Percentiles rank a stretch among this genome's conserved stretches.
Evolutionary conservation across 2,888 invertebrate species (phyloP).

Genomic region (Polyploca ridens): DNA sequence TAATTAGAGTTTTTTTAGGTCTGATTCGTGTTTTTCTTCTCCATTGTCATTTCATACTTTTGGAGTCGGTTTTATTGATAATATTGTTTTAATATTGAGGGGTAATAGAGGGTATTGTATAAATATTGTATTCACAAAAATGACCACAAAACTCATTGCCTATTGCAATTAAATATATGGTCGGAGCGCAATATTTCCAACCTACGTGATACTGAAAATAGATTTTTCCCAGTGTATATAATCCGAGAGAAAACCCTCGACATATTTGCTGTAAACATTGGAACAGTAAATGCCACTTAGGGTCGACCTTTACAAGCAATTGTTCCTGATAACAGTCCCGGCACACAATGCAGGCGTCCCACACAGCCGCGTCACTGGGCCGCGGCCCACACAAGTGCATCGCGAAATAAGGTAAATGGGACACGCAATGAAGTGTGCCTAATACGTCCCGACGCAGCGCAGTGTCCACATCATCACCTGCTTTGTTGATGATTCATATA

Average conservation of each 20-base stretch:
- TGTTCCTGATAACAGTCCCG: conserved; percentile 1
- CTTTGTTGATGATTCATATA: conserved; percentile 11
- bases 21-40: too few relatives aligned
- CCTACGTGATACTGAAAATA: not conserved
- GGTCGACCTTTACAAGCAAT: conserved; percentile 6
- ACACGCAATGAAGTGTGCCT: conserved; percentile 43
- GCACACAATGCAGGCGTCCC: conserved; percentile 6
- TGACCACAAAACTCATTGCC: too few relatives aligned
- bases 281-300: conserved; percentile 5
- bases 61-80: too few relatives aligned
- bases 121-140: not conserved
- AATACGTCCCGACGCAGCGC: conserved; percentile 43
- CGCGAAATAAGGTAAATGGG: conserved; percentile 55
- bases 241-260: not conserved
- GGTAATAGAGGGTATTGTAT: too few relatives aligned
- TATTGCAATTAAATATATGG: too few relatives aligned
- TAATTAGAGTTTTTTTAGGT: too few relatives aligned
- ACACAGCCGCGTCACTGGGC: conserved; percentile 5
- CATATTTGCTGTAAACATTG: conserved; percentile 1
- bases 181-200: too few relatives aligned
- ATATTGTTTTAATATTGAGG: too few relatives aligned
- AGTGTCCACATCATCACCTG: not conserved
- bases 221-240: not conserved
- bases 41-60: too few relatives aligned
- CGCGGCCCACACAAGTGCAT: conserved; percentile 24